These are phyloP conservation scores for Watsonalla cultraria DNA, from an alignment of 2,888 invertebrate genomes.

Conservation along the genomic window DNA sequence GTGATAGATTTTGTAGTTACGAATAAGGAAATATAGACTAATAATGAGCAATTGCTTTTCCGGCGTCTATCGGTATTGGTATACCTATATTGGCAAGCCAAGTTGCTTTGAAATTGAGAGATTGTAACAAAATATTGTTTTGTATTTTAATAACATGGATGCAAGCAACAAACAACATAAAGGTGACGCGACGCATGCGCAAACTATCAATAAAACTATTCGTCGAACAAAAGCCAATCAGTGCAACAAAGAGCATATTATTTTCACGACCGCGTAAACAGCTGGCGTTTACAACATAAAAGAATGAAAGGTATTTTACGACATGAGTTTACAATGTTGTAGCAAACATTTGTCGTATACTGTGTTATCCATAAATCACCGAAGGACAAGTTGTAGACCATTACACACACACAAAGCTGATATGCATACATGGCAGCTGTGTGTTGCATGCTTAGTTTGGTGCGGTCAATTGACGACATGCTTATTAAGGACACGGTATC, in stretches of 20 bases:
- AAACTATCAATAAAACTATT: conserved; percentile 10
- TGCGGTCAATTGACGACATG: too few relatives aligned
- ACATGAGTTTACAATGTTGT: not conserved
- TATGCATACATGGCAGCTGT: too few relatives aligned
- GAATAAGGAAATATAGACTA: not conserved
- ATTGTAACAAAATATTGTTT: too few relatives aligned
- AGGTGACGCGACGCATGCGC: not conserved
- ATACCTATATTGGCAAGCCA: too few relatives aligned
- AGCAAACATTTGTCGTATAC: not conserved
- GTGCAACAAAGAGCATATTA: conserved; percentile 9
- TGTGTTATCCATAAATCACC: not conserved
- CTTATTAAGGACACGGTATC: too few relatives aligned
- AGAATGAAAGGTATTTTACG: not conserved
- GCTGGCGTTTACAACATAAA: not conserved
- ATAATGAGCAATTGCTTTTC: conserved; percentile 1
- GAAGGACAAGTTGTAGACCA: too few relatives aligned
- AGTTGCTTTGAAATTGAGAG: too few relatives aligned
- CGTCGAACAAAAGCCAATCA: conserved; percentile 18
- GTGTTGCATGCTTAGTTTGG: too few relatives aligned
- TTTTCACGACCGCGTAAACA: conserved; percentile 4
- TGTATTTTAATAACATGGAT: too few relatives aligned
- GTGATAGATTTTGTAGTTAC: not conserved
- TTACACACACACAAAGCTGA: too few relatives aligned
- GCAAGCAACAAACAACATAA: too few relatives aligned
- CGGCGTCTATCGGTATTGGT: not conserved